phyloP scores from a whole-genome alignment of 2,888 invertebrate genomes.

The Holacanthella duospinosa region DNA sequence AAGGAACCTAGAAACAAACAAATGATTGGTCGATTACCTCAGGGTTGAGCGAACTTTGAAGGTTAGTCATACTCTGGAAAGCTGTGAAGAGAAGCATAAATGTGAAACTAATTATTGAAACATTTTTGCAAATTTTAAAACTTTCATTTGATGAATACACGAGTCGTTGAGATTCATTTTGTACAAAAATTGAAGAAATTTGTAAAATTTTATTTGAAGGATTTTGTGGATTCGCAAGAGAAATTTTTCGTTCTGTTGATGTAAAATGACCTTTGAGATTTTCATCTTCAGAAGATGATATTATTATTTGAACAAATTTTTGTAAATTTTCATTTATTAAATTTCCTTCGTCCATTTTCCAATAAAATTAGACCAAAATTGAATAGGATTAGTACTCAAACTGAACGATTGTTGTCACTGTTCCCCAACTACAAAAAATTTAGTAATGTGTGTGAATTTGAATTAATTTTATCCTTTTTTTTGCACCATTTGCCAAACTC shows the following conservation, averaged over 20 bases:
- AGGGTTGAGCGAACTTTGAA: constrained; percentile 46
- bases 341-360: neutral
- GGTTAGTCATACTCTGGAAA: constrained; percentile 86
- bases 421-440: no score
- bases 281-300: neutral
- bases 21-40: no score
- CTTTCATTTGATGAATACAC: no score
- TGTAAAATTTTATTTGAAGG: neutral
- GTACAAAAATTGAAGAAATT: neutral
- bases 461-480: no score
- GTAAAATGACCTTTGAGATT: neutral
- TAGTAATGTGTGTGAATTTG: no score
- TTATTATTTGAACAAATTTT: neutral
- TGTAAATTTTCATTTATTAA: neutral
- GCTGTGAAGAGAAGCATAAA: constrained; percentile 96
- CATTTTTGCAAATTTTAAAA: constrained; percentile 82
- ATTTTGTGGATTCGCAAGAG: neutral
- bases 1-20: no score
- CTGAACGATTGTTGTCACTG: no score
- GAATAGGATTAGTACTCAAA: no score
- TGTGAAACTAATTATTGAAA: constrained; percentile 76
- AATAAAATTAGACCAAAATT: constrained; percentile 34
- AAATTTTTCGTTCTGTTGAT: neutral
- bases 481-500: no score
- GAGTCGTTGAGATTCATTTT: constrained; percentile 20